A percentile compares a stretch with the other conserved stretches of the same genome.
phyloP scores from a whole-genome alignment of 1,140 invertebrate genomes.

The Cepaea nemoralis region DNA sequence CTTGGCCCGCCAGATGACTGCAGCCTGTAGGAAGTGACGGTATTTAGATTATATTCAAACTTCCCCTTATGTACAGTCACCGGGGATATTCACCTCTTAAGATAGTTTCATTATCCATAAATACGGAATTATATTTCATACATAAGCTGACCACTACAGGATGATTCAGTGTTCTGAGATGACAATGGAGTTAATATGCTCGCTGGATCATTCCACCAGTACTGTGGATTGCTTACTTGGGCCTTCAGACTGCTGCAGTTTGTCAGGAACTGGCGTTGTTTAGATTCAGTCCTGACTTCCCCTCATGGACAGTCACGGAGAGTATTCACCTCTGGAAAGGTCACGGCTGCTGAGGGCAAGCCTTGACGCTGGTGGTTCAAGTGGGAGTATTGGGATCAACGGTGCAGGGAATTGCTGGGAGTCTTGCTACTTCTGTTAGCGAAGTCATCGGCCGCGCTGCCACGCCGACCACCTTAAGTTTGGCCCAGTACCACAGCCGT shows the following conservation, averaged over 20 bases:
- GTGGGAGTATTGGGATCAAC: not conserved
- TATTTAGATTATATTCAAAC: no score
- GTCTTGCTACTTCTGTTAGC: not conserved
- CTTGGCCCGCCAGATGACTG: no score
- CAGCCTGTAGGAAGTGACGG: no score
- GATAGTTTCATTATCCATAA: no score
- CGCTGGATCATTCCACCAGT: no score
- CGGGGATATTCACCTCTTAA: no score
- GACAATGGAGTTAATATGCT: no score
- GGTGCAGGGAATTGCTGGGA: not conserved
- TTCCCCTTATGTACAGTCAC: no score
- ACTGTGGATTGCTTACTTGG: not conserved
- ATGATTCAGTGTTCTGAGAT: no score
- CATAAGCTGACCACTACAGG: no score
- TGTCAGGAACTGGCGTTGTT: not conserved
- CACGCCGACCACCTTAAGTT: conserved; percentile 9
- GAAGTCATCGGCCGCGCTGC: conserved; percentile 15
- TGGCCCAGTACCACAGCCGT: conserved; percentile 26
- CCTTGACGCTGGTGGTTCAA: not conserved
- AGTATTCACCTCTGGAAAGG: conserved; percentile 17
- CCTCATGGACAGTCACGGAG: conserved; percentile 35
- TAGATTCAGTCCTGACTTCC: not conserved
- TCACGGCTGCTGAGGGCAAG: conserved; percentile 15
- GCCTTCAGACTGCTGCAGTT: no score
- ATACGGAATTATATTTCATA: no score